Base-by-base conservation (phyloP, 2,888 invertebrate species). In the Litoditis marina region DNA sequence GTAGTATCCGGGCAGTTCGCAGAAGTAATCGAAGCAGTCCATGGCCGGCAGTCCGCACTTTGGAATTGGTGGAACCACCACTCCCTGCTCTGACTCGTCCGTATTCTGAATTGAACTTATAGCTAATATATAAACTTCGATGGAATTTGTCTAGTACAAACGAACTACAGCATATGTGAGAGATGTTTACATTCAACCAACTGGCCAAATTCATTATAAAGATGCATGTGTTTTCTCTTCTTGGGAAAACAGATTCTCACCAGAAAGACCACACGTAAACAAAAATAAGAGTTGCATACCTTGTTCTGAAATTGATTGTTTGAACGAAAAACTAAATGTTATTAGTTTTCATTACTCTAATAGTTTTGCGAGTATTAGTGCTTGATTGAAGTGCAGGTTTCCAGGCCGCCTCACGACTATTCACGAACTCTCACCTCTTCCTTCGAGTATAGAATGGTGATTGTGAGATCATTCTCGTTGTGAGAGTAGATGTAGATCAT, bases 11-110 rank as follows among this genome's bases (percentile, higher is more conserved):
- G 64, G 57, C 0, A 57, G 34, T 51, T 71, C 71, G 36, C 71
- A 68, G 16, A 59, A 66, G 36, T 71, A 73, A 36, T 73, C 71
- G 32, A 71, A 73, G 42, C 60, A 47, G 50, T 75, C 75, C 65
- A 75, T 73, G 8, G 73, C 66, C 0, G 73, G 71, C 7, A 73
- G 63, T 0, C 73, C 70, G 46, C 70, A 68, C 39, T 70, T 73
- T 8, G 69, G 71, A 54, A 71, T 69, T 0, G 75, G 63, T 13
- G 69, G 65, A 16, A 68, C 69, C 7, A 57, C 61, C 4, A 68
- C 42, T 49, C 73, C 68, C 32, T 61, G 53, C 16, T 73, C 70
- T 8, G 67, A 63, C 50, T 75, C 71, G 13, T 52, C 5, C 7
- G 64, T 19, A 28, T 66, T 62, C 64, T 64, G 50, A 57, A 64